Evolutionary conservation across 2,888 invertebrate species (phyloP).

Genomic region (Kuschelorhynchus macadamiae): DNA sequence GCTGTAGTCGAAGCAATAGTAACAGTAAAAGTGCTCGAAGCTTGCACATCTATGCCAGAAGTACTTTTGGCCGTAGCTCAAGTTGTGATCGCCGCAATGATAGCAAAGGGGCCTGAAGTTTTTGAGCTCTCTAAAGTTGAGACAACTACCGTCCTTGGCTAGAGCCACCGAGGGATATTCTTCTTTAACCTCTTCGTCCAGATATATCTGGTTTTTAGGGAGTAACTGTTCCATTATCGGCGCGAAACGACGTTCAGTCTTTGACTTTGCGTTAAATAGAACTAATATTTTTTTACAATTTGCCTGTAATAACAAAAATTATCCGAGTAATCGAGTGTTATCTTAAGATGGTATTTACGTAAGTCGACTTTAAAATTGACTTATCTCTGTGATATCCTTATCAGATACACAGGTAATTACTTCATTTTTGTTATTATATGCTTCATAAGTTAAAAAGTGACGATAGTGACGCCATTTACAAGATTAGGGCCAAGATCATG

Average conservation of each 20-base stretch:
- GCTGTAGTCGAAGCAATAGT: constrained; percentile 48
- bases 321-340: too few relatives aligned
- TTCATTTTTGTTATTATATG: not conserved
- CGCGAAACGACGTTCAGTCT: too few relatives aligned
- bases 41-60: constrained; percentile 45
- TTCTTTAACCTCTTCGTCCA: constrained; percentile 46
- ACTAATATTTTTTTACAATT: too few relatives aligned
- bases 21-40: constrained; percentile 44
- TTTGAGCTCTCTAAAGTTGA: constrained; percentile 36
- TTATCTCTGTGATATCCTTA: too few relatives aligned
- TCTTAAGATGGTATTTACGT: too few relatives aligned
- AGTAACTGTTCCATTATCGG: constrained; percentile 37
- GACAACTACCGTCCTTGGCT: constrained; percentile 5
- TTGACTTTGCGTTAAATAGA: too few relatives aligned
- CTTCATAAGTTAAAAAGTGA: not conserved
- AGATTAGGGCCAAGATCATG: too few relatives aligned
- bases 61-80: constrained; percentile 43
- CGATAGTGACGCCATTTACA: not conserved
- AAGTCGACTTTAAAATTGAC: too few relatives aligned
- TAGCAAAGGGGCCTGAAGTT: constrained; percentile 33
- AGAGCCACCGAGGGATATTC: constrained; percentile 37
- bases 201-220: constrained; percentile 41
- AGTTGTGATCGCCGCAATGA: constrained; percentile 45
- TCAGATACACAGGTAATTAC: too few relatives aligned
- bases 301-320: too few relatives aligned